Percentiles rank a stretch among this genome's conserved stretches.
These are phyloP conservation scores for Bombus superbus DNA, from an alignment of 1,140 invertebrate species.

Conservation along the genomic window DNA sequence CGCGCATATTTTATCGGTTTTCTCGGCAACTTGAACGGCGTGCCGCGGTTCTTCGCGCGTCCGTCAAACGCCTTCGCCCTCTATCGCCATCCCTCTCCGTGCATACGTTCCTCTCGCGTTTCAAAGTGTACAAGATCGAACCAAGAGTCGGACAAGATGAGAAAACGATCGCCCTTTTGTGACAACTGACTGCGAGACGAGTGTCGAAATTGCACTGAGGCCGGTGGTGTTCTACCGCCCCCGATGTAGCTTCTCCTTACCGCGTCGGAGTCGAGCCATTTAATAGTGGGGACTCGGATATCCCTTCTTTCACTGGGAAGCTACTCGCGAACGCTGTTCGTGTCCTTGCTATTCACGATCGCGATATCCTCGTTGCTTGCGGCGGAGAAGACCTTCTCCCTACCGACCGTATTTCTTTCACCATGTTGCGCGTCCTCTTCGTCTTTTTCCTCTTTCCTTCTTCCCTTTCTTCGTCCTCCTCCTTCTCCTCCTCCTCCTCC, in stretches of 20 bases:
- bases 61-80: not conserved
- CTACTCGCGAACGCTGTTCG: constrained; percentile 40
- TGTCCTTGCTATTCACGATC: constrained; percentile 68
- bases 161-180: not conserved
- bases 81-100: not conserved
- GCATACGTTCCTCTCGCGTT: not conserved
- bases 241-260: constrained; percentile 79
- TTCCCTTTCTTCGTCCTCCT: not conserved
- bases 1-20: not conserved
- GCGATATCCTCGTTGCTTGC: constrained; percentile 41
- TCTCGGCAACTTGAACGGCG: not conserved
- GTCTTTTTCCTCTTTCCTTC: not conserved
- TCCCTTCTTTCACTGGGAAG: constrained; percentile 78
- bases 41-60: not conserved
- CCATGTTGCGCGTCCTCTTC: constrained; percentile 25
- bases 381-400: constrained; percentile 28
- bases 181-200: constrained; percentile 45
- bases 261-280: constrained; percentile 72
- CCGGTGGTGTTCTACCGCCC: constrained; percentile 78
- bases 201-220: constrained; percentile 79
- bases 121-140: not conserved
- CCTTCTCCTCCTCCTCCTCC: not conserved
- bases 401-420: constrained; percentile 13
- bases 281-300: constrained; percentile 79
- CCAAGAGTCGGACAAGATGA: no score